Base-by-base conservation (phyloP, 2,113 vertebrate genomes). In the Cichladusa arquata region DNA sequence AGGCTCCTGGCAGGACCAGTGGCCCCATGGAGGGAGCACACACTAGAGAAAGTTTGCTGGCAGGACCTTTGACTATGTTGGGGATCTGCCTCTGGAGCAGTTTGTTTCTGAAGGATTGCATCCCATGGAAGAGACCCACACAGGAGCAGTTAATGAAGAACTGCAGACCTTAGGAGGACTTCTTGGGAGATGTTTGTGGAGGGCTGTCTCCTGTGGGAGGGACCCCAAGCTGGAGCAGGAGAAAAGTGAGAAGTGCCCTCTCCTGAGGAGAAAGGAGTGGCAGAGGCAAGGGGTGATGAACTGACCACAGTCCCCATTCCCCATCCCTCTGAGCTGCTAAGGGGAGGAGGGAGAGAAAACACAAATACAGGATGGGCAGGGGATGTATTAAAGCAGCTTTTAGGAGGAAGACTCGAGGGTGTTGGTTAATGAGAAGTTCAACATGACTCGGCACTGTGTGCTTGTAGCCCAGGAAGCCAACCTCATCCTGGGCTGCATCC, bases 71-170 rank as follows among this genome's bases (percentile, higher is more conserved):
- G n/a, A 26, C 12, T 4, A 18, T 5, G 5, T 6, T 0, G 0
- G 31, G 20, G 10, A 24, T 31, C 31, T 3, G 12, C 4, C 5
- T 26, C 48, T 50, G 34, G 11, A 56, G 11, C 2, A 13, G 8
- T 47, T n/a, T 38, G 8, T 42, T 64, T 42, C 44, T 78, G 19
- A 78, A 38, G 8, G 20, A 54, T 45, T 48, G 34, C 26, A 48
- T 8, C 11, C 17, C 2, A 4, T 26, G 42, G 48, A 48, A 48
- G 16, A 29, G 16, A 64, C 31, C 9, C 7, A 13, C 0, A 0
- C 14, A 34, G 15, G 17, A 36, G 25, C 15, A 66, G 5, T 13
- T 72, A 1, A 25, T 40, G 8, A 47, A 45, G 29, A 40, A 19
- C 19, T 74, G 19, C 26, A 70, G 22, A 9, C 5, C 28, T 28